Base-by-base conservation (phyloP, 2,888 invertebrate species). In the Apodemia duryi region DNA sequence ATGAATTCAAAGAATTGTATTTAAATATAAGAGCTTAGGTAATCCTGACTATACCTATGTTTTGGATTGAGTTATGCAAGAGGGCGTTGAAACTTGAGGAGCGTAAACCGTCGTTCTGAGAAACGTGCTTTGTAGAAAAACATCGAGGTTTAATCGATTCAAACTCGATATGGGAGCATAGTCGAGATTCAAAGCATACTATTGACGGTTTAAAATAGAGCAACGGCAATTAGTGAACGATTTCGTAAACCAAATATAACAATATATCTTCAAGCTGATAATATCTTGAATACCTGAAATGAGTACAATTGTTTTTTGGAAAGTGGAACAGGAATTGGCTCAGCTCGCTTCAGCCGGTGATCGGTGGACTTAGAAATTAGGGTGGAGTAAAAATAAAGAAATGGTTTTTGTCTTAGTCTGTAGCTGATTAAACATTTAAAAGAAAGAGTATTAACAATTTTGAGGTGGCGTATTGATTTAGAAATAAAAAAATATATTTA, bases 81-180 rank as follows among this genome's bases (percentile, higher is more conserved):
- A 79, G 78, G 78, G 79, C 78, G 80, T 79, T 82, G 86, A 80
- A 86, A 86, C 81, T 77, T 80, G 81, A 86, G 82, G 77, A 79
- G 79, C 72, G 71, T 68, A 72, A 72, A 72, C 72, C 70, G 77
- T 75, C 77, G 73, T 79, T 91, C 91, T 75, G 54, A 87, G 90
- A 91, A 91, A 88, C 90, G 91, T 91, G 91, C 88, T 81, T 80
- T 74, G 76, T 80, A 85, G 83, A 88, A 86, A 88, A 91, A 91
- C 89, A 90, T 79, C 67, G 75, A 74, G 74, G 79, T 80, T 87
- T 86, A 84, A 87, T 87, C 84, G 87, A 85, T 85, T 77, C 71
- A 76, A 83, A 85, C 79, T 79, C 85, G 85, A 88, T 88, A 88
- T 80, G 82, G 79, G 81, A 84, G 78, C 85, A 82, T 83, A 82